A percentile compares a stretch with the other conserved stretches of the same genome.
These are phyloP conservation scores for Heteropelma amictum DNA, from an alignment of 2,888 invertebrate genomes.

Conservation along the genomic window DNA sequence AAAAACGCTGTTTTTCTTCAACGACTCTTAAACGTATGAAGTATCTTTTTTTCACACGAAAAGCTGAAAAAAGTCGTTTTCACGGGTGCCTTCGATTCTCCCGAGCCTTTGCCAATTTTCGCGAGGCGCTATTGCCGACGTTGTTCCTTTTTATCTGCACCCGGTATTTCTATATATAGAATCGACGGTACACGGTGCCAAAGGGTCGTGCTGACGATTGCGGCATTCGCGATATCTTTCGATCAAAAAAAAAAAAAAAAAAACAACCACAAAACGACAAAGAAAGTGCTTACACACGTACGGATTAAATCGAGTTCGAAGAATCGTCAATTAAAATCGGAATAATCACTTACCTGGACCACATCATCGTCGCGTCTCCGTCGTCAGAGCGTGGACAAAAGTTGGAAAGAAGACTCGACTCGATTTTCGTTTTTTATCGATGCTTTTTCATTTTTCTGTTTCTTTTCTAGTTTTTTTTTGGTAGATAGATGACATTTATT, in stretches of 20 bases:
- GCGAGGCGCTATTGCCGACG: constrained; percentile 58
- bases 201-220: constrained; percentile 12
- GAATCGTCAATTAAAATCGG: neutral
- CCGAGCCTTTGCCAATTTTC: constrained; percentile 66
- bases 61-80: too few relatives aligned
- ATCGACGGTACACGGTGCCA: constrained; percentile 22
- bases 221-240: constrained; percentile 9
- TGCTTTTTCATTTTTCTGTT: constrained; percentile 29
- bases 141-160: constrained; percentile 40
- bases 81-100: constrained; percentile 3
- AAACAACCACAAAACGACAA: neutral
- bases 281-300: neutral
- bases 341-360: neutral
- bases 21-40: too few relatives aligned
- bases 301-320: too few relatives aligned
- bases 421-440: too few relatives aligned
- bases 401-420: constrained; percentile 29
- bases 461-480: constrained; percentile 47
- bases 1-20: too few relatives aligned
- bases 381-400: too few relatives aligned
- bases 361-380: too few relatives aligned
- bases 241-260: neutral
- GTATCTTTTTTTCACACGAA: too few relatives aligned
- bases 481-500: constrained; percentile 65
- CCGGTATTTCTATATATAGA: constrained; percentile 35